Conservation (phyloP, 2,797 vertebrate species). For the Geotrypetes seraphini region DNA sequence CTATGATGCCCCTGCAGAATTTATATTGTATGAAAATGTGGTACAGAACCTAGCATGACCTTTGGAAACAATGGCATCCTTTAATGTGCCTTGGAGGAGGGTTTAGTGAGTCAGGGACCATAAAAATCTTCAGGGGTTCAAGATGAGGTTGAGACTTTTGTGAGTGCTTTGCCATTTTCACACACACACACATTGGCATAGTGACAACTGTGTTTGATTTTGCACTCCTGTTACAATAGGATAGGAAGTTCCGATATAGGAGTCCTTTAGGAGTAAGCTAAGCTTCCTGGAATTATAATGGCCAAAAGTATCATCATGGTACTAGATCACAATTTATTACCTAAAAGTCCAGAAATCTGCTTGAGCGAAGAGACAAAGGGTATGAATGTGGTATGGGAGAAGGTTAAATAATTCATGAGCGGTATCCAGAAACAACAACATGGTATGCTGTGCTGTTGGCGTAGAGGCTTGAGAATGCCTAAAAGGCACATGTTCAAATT, state of each 20-base stretch:
- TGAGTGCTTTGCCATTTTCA: conserved; percentile 56
- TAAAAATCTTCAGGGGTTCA: conserved; percentile 76
- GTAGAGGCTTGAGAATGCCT: no score
- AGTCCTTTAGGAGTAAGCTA: conserved; percentile 18
- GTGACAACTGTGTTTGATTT: conserved; percentile 60
- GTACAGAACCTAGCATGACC: conserved; percentile 80
- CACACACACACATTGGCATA: conserved; percentile 40
- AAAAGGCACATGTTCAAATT: conserved; percentile 16
- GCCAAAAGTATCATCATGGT: background rate
- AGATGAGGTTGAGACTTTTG: conserved; percentile 68
- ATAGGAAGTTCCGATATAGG: conserved; percentile 23
- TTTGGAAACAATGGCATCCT: conserved; percentile 80
- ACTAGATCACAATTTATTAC: background rate
- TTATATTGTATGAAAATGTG: conserved; percentile 70
- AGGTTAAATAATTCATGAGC: no score
- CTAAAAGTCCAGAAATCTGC: no score
- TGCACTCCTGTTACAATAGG: conserved; percentile 53
- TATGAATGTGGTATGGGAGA: no score
- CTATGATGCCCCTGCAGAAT: conserved; percentile 46
- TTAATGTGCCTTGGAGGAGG: conserved; percentile 66
- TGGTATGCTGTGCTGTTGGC: no score
- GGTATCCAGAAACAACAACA: no score
- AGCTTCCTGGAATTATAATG: no score
- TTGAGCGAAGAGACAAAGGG: conserved; percentile 3
- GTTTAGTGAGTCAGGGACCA: conserved; percentile 43